Evolutionary conservation across 2,797 vertebrate species (phyloP).

Genomic region (Phrynocephalus guinanensis): DNA sequence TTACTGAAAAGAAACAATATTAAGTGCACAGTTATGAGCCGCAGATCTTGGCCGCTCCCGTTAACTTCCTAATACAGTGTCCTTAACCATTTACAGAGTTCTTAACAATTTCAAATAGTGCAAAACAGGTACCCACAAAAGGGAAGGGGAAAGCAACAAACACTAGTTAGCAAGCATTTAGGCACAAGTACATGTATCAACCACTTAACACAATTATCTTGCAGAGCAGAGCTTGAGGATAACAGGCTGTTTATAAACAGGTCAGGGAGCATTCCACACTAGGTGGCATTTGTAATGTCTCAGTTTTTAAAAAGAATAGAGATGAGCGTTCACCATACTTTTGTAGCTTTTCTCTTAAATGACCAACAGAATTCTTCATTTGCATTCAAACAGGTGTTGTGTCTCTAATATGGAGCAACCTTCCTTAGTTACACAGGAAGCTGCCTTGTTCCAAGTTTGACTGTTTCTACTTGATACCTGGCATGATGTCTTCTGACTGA

Average conservation of each 20-base stretch:
- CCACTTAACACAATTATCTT: not conserved
- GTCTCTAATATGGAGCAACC: not conserved
- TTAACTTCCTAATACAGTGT: slow-evolving; percentile 17
- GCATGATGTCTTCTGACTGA: not conserved
- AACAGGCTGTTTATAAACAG: slow-evolving; percentile 56
- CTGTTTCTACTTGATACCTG: not conserved
- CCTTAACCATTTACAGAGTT: not conserved
- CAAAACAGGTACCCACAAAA: slow-evolving; percentile 30
- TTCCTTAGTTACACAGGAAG: not conserved
- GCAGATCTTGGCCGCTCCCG: slow-evolving; percentile 9
- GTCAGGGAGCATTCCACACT: not conserved
- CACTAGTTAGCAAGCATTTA: slow-evolving; percentile 41
- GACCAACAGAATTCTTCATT: slow-evolving; percentile 7
- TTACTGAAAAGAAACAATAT: slow-evolving; percentile 54
- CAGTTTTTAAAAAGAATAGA: slow-evolving; percentile 7
- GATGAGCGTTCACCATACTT: not conserved
- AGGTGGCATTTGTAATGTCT: slow-evolving; percentile 33
- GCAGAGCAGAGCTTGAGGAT: slow-evolving; percentile 43
- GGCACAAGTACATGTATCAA: slow-evolving; percentile 41
- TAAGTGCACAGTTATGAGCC: slow-evolving; percentile 53
- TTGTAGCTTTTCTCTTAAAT: not conserved
- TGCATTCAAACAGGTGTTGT: not conserved
- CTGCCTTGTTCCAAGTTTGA: not conserved
- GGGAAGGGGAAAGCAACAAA: slow-evolving; percentile 27
- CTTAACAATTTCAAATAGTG: slow-evolving; percentile 53